phyloP scores from a whole-genome alignment of 2,888 invertebrate species.

The Cerastis leucographa region DNA sequence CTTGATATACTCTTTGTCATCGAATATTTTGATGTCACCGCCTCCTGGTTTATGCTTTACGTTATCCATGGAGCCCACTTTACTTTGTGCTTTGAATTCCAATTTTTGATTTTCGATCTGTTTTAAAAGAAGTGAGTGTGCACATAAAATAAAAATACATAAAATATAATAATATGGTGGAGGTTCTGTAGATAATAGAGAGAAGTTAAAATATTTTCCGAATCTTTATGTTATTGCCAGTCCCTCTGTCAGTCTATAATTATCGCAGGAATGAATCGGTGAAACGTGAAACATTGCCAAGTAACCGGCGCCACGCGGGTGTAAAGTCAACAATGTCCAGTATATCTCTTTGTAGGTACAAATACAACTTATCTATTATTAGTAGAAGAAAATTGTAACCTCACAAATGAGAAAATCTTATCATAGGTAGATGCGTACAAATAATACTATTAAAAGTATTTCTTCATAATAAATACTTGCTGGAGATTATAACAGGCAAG shows the following conservation, averaged over 20 bases:
- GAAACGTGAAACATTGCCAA: slow-evolving; percentile 34
- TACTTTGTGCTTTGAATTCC: slow-evolving; percentile 97
- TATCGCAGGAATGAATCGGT: slow-evolving; percentile 14
- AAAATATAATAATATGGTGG: slow-evolving; percentile 52
- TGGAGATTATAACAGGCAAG: background rate
- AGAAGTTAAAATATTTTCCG: background rate
- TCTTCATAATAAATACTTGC: background rate
- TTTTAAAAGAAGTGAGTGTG: slow-evolving; percentile 85
- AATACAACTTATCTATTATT: background rate
- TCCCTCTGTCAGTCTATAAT: slow-evolving; percentile 27
- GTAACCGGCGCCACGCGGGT: slow-evolving; percentile 5
- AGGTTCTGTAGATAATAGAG: slow-evolving; percentile 60
- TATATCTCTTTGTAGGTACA: background rate
- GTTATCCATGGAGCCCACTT: slow-evolving; percentile 97
- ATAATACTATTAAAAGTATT: background rate
- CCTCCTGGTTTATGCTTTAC: slow-evolving; percentile 97
- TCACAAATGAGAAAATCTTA: background rate
- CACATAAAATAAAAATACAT: slow-evolving; percentile 78
- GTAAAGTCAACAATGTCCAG: slow-evolving; percentile 2
- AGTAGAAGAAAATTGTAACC: slow-evolving; percentile 43
- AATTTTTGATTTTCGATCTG: slow-evolving; percentile 97
- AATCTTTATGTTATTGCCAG: background rate
- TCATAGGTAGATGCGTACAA: too few species aligned
- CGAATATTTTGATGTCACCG: slow-evolving; percentile 98
- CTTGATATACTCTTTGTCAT: slow-evolving; percentile 97